These are phyloP conservation scores for Hipparchia semele DNA, from an alignment of 2,888 invertebrate genomes.

Conservation along the genomic window DNA sequence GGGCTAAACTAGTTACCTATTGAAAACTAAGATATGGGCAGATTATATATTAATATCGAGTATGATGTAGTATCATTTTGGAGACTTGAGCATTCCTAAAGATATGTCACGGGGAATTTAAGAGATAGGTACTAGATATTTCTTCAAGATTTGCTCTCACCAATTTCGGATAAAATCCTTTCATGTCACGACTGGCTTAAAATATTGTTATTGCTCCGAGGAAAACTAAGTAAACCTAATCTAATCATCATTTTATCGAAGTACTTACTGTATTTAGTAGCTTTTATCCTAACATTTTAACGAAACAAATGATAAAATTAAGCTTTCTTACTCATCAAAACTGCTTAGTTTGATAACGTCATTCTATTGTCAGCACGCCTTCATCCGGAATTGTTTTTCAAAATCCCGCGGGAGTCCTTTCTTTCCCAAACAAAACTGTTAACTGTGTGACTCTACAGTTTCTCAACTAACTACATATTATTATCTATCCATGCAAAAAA, in stretches of 20 bases:
- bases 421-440: too few relatives aligned
- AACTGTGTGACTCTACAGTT: too few relatives aligned
- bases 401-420: too few relatives aligned
- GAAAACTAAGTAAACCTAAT: neutral
- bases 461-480: too few relatives aligned
- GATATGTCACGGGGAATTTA: neutral
- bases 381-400: too few relatives aligned
- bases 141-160: neutral
- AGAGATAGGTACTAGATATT: neutral
- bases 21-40: too few relatives aligned
- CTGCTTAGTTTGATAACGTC: neutral
- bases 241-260: neutral
- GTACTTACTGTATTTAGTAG: neutral
- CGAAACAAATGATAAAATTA: constrained; percentile 13
- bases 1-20: too few relatives aligned
- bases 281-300: constrained; percentile 1
- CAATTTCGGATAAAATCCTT: neutral
- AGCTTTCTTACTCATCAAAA: neutral
- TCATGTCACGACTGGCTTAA: neutral
- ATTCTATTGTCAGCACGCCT: neutral
- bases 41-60: too few relatives aligned
- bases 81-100: neutral
- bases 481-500: too few relatives aligned
- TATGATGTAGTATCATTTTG: neutral
- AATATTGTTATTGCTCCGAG: neutral